Evolutionary conservation across 2,797 vertebrate species (phyloP), one percentile per base, ranked within the genome.

Genomic region (Dryobates pubescens): DNA sequence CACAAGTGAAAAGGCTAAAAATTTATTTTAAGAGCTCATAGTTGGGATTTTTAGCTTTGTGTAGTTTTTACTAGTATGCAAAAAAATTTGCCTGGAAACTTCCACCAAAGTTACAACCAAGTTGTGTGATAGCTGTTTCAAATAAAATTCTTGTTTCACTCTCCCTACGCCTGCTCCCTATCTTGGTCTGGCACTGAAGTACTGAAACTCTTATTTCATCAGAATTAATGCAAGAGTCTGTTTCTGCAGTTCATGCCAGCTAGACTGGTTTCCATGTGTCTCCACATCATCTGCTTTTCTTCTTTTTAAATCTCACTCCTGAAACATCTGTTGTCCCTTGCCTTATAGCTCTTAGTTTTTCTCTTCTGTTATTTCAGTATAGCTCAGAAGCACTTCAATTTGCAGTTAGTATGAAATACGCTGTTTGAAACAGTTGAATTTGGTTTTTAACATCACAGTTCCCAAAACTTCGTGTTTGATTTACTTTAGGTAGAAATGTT

Each of bases 141-240:
- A 95, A 96, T 96, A 95, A 96, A 95, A 94, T 90, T 76, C 91
- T 88, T 96, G 91, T 94, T 96, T 94, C 69, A 9, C 13, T 95
- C 72, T 91, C 75, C 59, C 69, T 87, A 2, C 0, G 84, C 82
- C 95, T 96, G 95, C 92, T 96, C 90, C 91, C 84, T 94, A 70
- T 96, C 94, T 94, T 94, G 92, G 94, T 93, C 94, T 95, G 94
- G 95, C 96, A 94, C 88, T 94, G 86, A 90, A 74, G 78, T 94
- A 85, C 94, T 94, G 86, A 83, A 94, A 94, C 90, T 91, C 78
- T 87, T 94, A 83, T 95, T 96, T 96, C 90, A 94, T 94, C 92
- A 74, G 72, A 86, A 59, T 90, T 89, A 92, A 90, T 87, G 88
- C 92, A 87, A 63, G 90, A 90, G 81, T 82, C 88, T 94, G 90